Evolutionary conservation across 1,140 invertebrate genomes (phyloP).

Genomic region (Mactra quadrangularis): DNA sequence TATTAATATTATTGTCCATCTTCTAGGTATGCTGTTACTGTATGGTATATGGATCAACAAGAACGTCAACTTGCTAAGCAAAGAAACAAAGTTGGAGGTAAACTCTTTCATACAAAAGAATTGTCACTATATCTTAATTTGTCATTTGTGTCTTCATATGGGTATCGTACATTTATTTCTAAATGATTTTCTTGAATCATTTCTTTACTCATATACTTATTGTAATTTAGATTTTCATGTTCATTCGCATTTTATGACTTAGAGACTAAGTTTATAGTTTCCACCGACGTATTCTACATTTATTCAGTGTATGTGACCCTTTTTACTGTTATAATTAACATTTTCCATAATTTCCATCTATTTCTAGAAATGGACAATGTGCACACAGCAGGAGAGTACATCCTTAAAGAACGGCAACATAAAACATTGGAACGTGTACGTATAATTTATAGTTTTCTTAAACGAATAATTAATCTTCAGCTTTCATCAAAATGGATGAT

Average conservation of each 20-base stretch:
- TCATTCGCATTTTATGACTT: no score
- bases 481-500: no score
- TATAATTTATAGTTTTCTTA: neutral
- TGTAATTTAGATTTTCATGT: no score
- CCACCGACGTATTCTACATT: no score
- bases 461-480: no score
- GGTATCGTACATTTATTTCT: neutral
- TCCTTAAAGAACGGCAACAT: slow-evolving; percentile 9
- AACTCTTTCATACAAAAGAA: neutral
- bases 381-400: slow-evolving; percentile 23
- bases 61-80: slow-evolving; percentile 39
- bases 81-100: slow-evolving; percentile 7
- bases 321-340: no score
- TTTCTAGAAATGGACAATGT: slow-evolving; percentile 43
- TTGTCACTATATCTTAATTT: neutral
- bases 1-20: no score
- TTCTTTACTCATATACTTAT: neutral
- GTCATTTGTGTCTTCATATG: neutral
- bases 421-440: slow-evolving; percentile 13
- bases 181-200: neutral
- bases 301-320: no score
- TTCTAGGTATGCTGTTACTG: slow-evolving; percentile 52
- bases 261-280: no score
- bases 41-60: slow-evolving; percentile 55
- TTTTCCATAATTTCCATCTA: no score